Base-by-base conservation (phyloP, 2,888 invertebrate genomes). In the Pristionchus japonicus region DNA sequence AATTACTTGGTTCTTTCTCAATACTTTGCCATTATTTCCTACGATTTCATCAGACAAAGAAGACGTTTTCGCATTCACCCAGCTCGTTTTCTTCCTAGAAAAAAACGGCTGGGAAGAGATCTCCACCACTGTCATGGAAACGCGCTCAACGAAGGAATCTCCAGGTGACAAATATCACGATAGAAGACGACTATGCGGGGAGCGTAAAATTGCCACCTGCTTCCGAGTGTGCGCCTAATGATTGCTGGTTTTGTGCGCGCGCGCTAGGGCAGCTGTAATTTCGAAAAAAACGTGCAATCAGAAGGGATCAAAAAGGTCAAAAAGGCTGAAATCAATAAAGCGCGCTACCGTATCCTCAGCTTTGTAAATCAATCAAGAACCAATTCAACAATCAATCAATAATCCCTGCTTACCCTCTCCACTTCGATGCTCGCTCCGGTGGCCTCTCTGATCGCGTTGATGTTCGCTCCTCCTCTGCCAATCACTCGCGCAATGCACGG, bases 401-500 rank as follows among this genome's bases (percentile, higher is more conserved):
- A 3, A 67, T 3, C 20, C 20, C 23, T 57, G 57, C n/a, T 40
- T 43, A 83, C 83, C 57, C 83, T 52, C 37, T 83, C 83, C 52
- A 85, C 93, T 88, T 93, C 93, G 47, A 99, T 99, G 95, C 98
- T 97, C 9, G 99, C 99, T 89, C 98, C 98, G 49, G 99, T 98
- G 87, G 97, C 97, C 88, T 97, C 97, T 89, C 99, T 96, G 94
- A 99, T 98, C 20, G 98, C 98, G 95, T 99, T 99, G 94, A 99
- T 98, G 95, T 99, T 99, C 7, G 97, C 97, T 84, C 99, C 99
- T 49, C 97, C 98, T 93, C 99, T 96, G 0, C 99, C 99, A 94
- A 99, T 99, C 86, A 99, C 98, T 88, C 99, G 96, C 89, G 98
- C 98, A 90, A 99, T 98, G 80, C 98, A 98, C 95, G 97, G 97